Evolutionary conservation across 2,888 invertebrate species (phyloP).

Genomic region (Linnaemya vulpina): DNA sequence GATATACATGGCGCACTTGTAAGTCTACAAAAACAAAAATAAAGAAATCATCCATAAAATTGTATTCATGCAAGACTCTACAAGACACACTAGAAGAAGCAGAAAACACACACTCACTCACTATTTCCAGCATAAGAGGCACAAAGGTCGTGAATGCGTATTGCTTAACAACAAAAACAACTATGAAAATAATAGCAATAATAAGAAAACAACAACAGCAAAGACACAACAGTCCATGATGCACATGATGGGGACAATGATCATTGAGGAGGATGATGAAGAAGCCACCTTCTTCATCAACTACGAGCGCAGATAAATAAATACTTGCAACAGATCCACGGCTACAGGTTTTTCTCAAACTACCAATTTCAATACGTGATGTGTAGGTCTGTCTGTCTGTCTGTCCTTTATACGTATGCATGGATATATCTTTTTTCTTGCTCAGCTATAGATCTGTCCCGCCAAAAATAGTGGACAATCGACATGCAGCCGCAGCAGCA

Average conservation of each 20-base stretch:
- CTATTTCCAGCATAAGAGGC: constrained; percentile 64
- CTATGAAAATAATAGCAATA: constrained; percentile 35
- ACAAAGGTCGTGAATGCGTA: constrained; percentile 73
- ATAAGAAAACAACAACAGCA: constrained; percentile 35
- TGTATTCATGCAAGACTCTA: constrained; percentile 41
- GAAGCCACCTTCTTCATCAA: constrained; percentile 69
- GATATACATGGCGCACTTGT: not conserved
- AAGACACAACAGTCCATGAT: constrained; percentile 39
- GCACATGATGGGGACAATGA: constrained; percentile 48
- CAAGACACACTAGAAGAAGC: constrained; percentile 3
- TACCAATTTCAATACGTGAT: constrained; percentile 44
- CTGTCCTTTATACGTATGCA: not conserved
- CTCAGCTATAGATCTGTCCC: constrained; percentile 69
- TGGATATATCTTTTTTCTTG: constrained; percentile 39
- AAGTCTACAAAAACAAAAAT: constrained; percentile 4
- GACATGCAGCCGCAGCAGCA: constrained; percentile 33
- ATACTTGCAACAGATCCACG: constrained; percentile 19
- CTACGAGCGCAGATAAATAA: constrained; percentile 18
- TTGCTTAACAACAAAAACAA: constrained; percentile 65
- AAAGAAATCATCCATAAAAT: constrained; percentile 57
- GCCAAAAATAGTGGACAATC: constrained; percentile 67
- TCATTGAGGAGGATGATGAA: constrained; percentile 56
- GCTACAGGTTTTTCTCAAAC: constrained; percentile 59
- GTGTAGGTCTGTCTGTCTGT: constrained; percentile 22
- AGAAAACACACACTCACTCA: constrained; percentile 26